Base-by-base conservation (phyloP, 2,113 vertebrate species). In the Orthonyx spaldingii region DNA sequence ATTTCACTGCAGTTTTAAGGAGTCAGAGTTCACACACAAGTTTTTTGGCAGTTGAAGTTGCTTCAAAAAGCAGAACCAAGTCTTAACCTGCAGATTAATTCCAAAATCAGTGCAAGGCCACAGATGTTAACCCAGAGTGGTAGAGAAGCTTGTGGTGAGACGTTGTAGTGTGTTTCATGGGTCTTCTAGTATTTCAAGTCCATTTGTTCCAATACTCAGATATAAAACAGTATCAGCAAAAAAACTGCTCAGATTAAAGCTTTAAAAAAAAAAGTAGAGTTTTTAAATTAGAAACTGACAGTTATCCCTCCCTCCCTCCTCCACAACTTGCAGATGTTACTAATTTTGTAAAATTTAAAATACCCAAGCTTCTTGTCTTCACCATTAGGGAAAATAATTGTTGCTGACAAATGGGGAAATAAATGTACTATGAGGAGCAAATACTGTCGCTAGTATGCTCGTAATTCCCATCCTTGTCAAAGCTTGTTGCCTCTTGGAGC, bases 321-420 rank as follows among this genome's bases (percentile, higher is more conserved):
- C 86, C 60, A 59, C 63, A 86, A 81, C 68, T 94, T 81, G 78
- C 93, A 97, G 94, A 95, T 26, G 13, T 88, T 97, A 92, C 90
- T 93, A 88, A 93, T 94, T 93, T 66, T 74, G 71, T 81, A 32
- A 66, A 77, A 81, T 78, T 85, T 80, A 35, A 81, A 90, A 86
- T 92, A 90, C 76, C 56, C 83, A 46, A 90, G 47, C 80, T 94
- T 78, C 91, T 92, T 84, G 89, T 94, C 94, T 95, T 90, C 72
- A 89, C 89, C 72, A 89, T 95, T 96, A 97, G 96, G 83, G 72
- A 84, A 89, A 95, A 93, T 96, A 94, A 94, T 94, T 93, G 83
- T 94, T 95, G 79, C 96, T 96, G 95, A 96, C 80, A 96, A 94
- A 93, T 57, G 95, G 69, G 59, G 79, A 92, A 94, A 92, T 93